phyloP scores from a whole-genome alignment of 2,797 vertebrate genomes.

The Takifugu rubripes region DNA sequence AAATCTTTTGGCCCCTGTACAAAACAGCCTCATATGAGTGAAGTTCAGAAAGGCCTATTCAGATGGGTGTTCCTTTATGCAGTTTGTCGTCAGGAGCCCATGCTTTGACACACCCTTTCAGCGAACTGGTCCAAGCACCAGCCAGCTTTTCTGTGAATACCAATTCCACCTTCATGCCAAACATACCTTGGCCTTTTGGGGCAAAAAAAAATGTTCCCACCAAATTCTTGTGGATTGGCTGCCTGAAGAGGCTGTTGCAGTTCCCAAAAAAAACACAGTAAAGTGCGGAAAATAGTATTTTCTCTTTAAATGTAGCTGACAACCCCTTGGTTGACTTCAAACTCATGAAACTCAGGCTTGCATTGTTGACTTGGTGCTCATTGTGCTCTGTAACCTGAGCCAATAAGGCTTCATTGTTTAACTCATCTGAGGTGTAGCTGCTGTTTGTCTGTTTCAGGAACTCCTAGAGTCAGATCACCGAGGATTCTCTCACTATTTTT shows the following conservation, averaged over 20 bases:
- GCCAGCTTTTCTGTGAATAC: background rate
- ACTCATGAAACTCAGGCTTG: slow-evolving; percentile 2
- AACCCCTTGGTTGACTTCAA: background rate
- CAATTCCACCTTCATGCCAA: background rate
- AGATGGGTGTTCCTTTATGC: no score
- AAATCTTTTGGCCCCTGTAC: no score
- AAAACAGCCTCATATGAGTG: no score
- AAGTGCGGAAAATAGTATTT: background rate
- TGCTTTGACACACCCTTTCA: background rate
- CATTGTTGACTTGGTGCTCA: slow-evolving; percentile 1
- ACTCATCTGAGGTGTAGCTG: slow-evolving; percentile 18
- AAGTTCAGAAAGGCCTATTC: no score
- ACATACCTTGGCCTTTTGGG: background rate
- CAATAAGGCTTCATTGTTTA: slow-evolving; percentile 16
- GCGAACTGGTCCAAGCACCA: background rate
- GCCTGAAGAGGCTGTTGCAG: background rate
- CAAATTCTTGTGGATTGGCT: background rate
- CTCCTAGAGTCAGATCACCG: slow-evolving; percentile 12
- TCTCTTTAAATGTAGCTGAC: background rate
- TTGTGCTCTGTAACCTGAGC: slow-evolving; percentile 20
- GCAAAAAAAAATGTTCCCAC: background rate
- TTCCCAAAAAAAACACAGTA: background rate
- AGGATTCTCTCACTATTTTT: slow-evolving; percentile 19
- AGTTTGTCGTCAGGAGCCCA: no score
- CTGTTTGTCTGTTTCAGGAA: slow-evolving; percentile 23